Conservation (phyloP, 2,888 invertebrate genomes). For the Eilema caniola region DNA sequence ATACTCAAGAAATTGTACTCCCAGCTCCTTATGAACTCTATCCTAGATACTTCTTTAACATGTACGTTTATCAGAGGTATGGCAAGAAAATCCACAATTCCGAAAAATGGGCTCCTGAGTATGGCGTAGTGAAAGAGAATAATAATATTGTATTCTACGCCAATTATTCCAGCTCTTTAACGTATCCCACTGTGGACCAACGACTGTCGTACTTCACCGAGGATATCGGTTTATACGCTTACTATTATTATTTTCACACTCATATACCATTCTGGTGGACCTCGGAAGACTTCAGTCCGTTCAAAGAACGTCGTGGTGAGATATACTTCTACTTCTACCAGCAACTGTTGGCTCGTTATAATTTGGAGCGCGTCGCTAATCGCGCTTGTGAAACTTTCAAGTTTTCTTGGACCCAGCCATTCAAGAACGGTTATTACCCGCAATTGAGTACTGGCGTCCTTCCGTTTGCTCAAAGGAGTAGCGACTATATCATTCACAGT, state of each 20-base stretch:
- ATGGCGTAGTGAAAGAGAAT: constrained; percentile 15
- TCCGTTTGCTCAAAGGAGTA: constrained; percentile 17
- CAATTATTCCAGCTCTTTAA: constrained; percentile 15
- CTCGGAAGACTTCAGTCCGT: not conserved
- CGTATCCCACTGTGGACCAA: constrained; percentile 14
- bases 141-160: constrained; percentile 10
- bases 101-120: constrained; percentile 3
- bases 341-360: constrained; percentile 16
- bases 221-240: constrained; percentile 16
- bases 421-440: constrained; percentile 8
- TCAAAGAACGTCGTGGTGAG: constrained; percentile 16
- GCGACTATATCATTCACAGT: constrained; percentile 11
- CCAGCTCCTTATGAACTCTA: constrained; percentile 20
- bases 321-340: constrained; percentile 5
- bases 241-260: constrained; percentile 17
- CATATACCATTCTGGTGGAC: constrained; percentile 19
- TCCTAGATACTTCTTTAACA: constrained; percentile 17
- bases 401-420: constrained; percentile 15
- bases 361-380: constrained; percentile 14
- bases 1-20: constrained; percentile 14
- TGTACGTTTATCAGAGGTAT: constrained; percentile 5
- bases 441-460: not conserved
- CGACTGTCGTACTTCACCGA: constrained; percentile 16
- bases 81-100: not conserved
- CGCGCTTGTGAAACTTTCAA: constrained; percentile 3